Evolutionary conservation across 2,797 vertebrate species (phyloP).

Genomic region (Aythya fuligula): DNA sequence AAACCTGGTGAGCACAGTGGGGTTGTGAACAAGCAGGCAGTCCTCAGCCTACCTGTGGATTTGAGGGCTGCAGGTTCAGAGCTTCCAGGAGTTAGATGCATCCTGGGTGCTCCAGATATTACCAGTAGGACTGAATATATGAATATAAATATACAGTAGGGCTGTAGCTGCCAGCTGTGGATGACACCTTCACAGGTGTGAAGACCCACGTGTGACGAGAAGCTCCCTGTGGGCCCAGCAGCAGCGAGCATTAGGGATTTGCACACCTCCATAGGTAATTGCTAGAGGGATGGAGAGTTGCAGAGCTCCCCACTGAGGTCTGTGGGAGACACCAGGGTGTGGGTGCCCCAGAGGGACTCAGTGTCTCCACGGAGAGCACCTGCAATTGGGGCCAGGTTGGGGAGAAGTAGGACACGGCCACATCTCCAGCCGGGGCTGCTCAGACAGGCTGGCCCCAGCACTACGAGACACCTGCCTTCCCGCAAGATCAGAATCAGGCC

Average conservation of each 20-base stretch:
- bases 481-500: neutral
- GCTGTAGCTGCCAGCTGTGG: neutral
- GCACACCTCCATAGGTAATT: neutral
- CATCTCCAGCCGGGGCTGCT: neutral
- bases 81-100: neutral
- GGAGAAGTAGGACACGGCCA: neutral
- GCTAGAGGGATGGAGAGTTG: fast-evolving
- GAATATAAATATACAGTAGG: too few relatives aligned
- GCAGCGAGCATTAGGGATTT: neutral
- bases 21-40: neutral
- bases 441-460: neutral
- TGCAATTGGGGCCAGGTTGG: neutral
- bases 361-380: neutral
- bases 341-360: neutral
- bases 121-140: neutral
- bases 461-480: neutral
- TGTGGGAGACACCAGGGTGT: neutral
- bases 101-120: neutral
- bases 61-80: neutral
- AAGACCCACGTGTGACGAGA: neutral
- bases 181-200: neutral
- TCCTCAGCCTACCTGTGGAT: neutral
- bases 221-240: neutral
- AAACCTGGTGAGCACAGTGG: neutral
- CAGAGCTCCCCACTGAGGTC: neutral